A percentile compares a stretch with the other conserved stretches of the same genome.
phyloP scores from a whole-genome alignment of 2,888 invertebrate genomes.

The Xanthia togata region DNA sequence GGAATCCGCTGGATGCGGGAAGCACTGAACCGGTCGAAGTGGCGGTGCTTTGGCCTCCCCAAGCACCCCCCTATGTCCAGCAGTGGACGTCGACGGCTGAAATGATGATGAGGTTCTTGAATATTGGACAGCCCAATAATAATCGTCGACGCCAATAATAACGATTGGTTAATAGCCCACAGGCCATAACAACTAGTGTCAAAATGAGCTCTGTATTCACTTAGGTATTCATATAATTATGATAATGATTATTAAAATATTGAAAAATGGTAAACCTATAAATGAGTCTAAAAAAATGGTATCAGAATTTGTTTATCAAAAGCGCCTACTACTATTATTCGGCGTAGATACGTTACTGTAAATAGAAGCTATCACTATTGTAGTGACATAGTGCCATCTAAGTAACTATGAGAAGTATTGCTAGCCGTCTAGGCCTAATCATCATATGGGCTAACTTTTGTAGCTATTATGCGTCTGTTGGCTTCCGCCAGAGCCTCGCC shows the following conservation, averaged over 20 bases:
- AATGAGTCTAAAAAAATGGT: not conserved
- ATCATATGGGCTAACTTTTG: not conserved
- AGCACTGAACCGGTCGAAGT: too few species aligned
- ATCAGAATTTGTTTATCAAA: not conserved
- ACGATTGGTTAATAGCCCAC: not conserved
- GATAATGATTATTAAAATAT: not conserved
- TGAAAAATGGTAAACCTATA: not conserved
- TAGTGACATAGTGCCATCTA: not conserved
- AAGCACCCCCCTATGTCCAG: too few species aligned
- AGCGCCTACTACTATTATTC: slow-evolving; percentile 23
- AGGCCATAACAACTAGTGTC: not conserved
- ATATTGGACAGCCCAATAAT: too few species aligned
- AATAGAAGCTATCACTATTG: not conserved
- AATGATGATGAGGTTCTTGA: not conserved
- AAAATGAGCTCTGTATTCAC: not conserved
- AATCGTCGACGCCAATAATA: too few species aligned
- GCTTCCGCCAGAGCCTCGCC: not conserved
- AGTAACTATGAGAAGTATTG: not conserved
- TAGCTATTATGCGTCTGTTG: not conserved
- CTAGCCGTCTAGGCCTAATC: not conserved
- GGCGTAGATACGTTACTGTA: not conserved
- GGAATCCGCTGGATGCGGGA: too few species aligned
- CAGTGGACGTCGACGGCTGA: too few species aligned
- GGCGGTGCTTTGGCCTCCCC: too few species aligned
- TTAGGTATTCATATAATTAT: not conserved